Conservation (phyloP, 2,113 vertebrate species). For the Jaculus jaculus region DNA sequence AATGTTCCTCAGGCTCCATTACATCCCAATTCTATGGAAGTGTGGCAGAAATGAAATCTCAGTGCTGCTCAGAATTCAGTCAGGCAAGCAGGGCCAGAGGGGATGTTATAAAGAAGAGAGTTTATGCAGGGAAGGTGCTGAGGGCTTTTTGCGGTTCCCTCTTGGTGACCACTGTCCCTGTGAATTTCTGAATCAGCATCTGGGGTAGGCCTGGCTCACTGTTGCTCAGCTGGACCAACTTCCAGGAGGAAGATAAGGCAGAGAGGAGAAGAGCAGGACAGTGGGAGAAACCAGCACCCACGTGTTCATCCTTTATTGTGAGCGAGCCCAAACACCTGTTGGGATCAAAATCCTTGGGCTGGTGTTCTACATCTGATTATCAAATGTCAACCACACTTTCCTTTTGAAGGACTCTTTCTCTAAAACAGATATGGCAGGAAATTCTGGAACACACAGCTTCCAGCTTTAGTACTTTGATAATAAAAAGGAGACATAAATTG, state of each 20-base stretch:
- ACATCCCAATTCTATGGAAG: neutral
- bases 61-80: neutral
- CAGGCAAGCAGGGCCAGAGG: neutral
- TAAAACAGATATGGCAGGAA: neutral
- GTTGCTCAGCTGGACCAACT: neutral
- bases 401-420: neutral
- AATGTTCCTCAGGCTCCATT: neutral
- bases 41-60: neutral
- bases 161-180: neutral
- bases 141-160: neutral
- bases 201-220: too few relatives aligned
- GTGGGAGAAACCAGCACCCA: neutral
- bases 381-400: fast-evolving
- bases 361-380: neutral
- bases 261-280: neutral
- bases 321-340: neutral
- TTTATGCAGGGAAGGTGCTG: too few relatives aligned
- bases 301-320: neutral
- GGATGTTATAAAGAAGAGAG: neutral
- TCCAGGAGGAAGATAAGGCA: neutral
- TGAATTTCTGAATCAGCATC: neutral
- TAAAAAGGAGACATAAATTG: neutral
- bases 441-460: neutral
- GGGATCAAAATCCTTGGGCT: neutral
- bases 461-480: neutral